phyloP scores from a whole-genome alignment of 2,888 invertebrate species.

The Itoplectis maculator region DNA sequence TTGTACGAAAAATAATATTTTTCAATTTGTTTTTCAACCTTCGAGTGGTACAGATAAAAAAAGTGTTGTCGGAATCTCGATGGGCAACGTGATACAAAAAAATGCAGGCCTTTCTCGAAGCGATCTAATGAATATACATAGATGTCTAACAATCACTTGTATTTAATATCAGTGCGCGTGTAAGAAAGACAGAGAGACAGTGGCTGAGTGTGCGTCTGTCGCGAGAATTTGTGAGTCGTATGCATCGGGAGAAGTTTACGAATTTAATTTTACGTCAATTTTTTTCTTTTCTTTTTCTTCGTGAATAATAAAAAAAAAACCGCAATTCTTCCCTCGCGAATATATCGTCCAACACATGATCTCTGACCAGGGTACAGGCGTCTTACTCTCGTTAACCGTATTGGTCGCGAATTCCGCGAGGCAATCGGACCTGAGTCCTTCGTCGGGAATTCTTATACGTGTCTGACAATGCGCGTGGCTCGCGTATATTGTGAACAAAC shows the following conservation, averaged over 20 bases:
- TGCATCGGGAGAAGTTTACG: not conserved
- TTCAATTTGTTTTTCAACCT: too few relatives aligned
- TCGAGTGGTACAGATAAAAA: not conserved
- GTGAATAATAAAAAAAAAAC: conserved; percentile 14
- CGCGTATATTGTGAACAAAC: not conserved
- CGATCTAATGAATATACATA: conserved; percentile 24
- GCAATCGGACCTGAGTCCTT: not conserved
- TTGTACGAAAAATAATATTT: too few relatives aligned
- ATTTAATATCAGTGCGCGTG: conserved; percentile 44
- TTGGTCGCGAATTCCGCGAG: conserved; percentile 39
- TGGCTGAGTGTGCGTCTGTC: conserved; percentile 17
- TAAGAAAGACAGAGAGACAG: conserved; percentile 8
- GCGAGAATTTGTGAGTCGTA: conserved; percentile 5
- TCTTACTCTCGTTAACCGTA: conserved; percentile 44
- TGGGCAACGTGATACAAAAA: conserved; percentile 17
- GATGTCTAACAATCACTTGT: conserved; percentile 52
- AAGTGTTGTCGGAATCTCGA: too few relatives aligned
- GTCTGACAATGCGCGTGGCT: conserved; percentile 30
- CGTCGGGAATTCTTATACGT: not conserved
- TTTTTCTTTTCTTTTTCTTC: not conserved
- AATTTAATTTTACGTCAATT: not conserved
- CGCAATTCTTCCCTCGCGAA: conserved; percentile 26
- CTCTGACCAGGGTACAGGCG: conserved; percentile 64
- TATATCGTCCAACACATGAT: conserved; percentile 66
- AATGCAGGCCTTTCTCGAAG: not conserved